Evolutionary conservation across 1,140 invertebrate species (phyloP).

Genomic region (Daktulosphaira vitifoliae): DNA sequence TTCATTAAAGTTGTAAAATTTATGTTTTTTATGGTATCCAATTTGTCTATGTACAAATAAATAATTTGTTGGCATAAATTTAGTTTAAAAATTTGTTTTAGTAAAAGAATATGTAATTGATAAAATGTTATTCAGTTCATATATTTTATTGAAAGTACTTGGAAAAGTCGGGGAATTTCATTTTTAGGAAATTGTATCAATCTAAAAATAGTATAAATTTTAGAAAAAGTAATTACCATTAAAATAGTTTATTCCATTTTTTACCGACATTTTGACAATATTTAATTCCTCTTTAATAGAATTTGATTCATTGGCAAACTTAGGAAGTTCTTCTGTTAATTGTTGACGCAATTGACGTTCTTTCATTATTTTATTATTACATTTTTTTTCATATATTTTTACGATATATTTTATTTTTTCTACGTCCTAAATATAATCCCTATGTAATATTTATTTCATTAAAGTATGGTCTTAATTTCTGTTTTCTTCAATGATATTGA

Average conservation of each 20-base stretch:
- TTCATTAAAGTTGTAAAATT: not conserved
- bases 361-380: not conserved
- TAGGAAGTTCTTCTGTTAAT: not conserved
- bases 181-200: too few species aligned
- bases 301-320: not conserved
- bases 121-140: too few species aligned
- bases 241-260: not conserved
- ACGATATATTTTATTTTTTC: constrained; percentile 20
- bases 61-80: not conserved
- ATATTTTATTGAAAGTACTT: not conserved
- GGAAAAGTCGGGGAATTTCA: too few species aligned
- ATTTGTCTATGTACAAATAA: not conserved
- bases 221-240: not conserved
- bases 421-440: not conserved
- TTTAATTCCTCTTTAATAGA: not conserved
- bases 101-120: not conserved
- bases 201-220: not conserved
- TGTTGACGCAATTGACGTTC: not conserved
- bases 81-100: not conserved
- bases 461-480: too few species aligned
- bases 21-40: not conserved
- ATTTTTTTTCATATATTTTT: too few species aligned
- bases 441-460: too few species aligned
- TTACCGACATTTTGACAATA: not conserved
- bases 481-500: too few species aligned